A percentile compares a stretch with the other conserved stretches of the same genome.
Conservation (phyloP, 2,888 invertebrate species). For the Ophion slaviceki region DNA sequence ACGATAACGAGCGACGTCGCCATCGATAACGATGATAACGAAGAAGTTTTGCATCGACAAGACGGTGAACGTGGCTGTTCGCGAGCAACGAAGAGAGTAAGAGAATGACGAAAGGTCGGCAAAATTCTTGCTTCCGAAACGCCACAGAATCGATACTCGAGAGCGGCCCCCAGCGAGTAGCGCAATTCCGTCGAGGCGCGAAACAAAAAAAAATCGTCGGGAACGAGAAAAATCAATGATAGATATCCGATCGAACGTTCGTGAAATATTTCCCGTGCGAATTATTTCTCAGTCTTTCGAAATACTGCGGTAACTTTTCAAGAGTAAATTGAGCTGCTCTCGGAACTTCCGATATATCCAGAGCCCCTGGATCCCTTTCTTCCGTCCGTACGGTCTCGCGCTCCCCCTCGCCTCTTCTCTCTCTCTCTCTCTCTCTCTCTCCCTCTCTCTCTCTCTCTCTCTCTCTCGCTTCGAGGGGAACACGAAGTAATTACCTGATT, state of each 20-base stretch:
- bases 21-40: constrained; percentile 76
- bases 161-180: constrained; percentile 1
- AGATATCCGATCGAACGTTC: not conserved
- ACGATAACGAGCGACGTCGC: constrained; percentile 72
- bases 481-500: constrained; percentile 66
- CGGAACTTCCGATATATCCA: constrained; percentile 24
- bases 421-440: not conserved
- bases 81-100: not conserved
- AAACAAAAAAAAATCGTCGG: not conserved
- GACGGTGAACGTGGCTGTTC: constrained; percentile 39
- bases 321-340: not conserved
- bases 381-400: not conserved
- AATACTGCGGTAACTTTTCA: not conserved
- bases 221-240: not conserved
- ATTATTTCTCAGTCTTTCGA: constrained; percentile 7
- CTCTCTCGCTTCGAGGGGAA: constrained; percentile 37
- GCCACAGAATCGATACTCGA: constrained; percentile 36
- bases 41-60: constrained; percentile 68
- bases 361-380: constrained; percentile 15
- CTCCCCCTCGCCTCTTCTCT: not conserved
- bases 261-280: not conserved
- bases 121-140: constrained; percentile 13
- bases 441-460: constrained; percentile 56
- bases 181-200: not conserved
- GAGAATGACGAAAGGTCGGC: not conserved